These are phyloP conservation scores for Falco punctatus DNA, from an alignment of 2,113 vertebrate species.

Conservation along the genomic window DNA sequence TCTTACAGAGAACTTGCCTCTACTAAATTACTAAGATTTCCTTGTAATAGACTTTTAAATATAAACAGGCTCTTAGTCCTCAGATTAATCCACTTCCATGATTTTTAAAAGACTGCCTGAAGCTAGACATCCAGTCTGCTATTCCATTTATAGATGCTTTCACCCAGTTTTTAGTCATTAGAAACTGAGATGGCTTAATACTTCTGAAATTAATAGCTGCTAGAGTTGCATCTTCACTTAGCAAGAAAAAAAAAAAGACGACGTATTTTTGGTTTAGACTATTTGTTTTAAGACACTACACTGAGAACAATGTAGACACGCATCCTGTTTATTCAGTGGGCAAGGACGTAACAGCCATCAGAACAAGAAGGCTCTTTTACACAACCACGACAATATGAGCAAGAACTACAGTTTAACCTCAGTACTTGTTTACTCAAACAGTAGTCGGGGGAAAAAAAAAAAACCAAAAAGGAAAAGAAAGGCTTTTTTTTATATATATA, in stretches of 20 bases:
- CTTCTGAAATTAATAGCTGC: background rate
- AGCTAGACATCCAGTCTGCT: background rate
- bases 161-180: background rate
- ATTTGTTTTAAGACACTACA: slow-evolving; percentile 3
- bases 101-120: slow-evolving; percentile 29
- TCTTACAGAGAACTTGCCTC: background rate
- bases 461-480: background rate
- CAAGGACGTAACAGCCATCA: background rate
- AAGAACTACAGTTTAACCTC: background rate
- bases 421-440: background rate
- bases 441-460: background rate
- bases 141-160: slow-evolving; percentile 1
- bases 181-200: background rate
- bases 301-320: slow-evolving; percentile 26
- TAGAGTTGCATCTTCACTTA: background rate
- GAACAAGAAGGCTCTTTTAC: background rate
- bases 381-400: background rate
- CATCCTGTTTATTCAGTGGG: slow-evolving; percentile 51
- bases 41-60: background rate
- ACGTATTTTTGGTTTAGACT: background rate
- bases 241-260: background rate
- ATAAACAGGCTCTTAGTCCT: background rate
- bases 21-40: background rate
- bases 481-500: background rate
- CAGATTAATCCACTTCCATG: slow-evolving; percentile 18